Evolutionary conservation across 2,888 invertebrate species (phyloP).

Genomic region (Melinopterus prodromus): DNA sequence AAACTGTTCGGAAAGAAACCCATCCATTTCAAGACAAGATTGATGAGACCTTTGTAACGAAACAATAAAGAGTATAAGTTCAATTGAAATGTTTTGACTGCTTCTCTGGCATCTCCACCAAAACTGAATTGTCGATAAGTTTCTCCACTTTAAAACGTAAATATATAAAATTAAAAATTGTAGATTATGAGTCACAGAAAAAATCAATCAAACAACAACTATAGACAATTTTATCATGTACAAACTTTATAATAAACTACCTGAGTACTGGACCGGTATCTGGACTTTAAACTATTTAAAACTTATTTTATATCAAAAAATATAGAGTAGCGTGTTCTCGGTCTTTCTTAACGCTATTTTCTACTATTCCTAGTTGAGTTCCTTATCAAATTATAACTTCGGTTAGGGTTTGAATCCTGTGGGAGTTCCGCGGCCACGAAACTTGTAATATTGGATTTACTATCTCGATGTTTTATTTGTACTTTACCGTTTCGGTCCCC

Average conservation of each 20-base stretch:
- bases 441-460: constrained; percentile 4
- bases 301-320: not conserved
- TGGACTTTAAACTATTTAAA: not conserved
- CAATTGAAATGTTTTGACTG: not conserved
- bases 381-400: constrained; percentile 4
- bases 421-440: not conserved
- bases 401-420: not conserved
- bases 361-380: not conserved
- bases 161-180: too few species aligned
- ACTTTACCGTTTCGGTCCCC: not conserved
- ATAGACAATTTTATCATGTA: too few species aligned
- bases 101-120: too few species aligned
- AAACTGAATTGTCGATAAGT: too few species aligned
- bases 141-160: too few species aligned
- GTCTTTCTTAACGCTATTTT: not conserved
- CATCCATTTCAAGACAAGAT: not conserved
- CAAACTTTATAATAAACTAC: too few species aligned
- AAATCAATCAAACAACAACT: too few species aligned
- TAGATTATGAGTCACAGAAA: too few species aligned
- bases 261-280: too few species aligned
- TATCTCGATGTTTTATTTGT: not conserved
- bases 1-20: not conserved
- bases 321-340: not conserved
- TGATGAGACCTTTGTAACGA: not conserved
- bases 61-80: not conserved